Conservation (phyloP, 2,113 vertebrate species). For the Dendrocopos noguchii region DNA sequence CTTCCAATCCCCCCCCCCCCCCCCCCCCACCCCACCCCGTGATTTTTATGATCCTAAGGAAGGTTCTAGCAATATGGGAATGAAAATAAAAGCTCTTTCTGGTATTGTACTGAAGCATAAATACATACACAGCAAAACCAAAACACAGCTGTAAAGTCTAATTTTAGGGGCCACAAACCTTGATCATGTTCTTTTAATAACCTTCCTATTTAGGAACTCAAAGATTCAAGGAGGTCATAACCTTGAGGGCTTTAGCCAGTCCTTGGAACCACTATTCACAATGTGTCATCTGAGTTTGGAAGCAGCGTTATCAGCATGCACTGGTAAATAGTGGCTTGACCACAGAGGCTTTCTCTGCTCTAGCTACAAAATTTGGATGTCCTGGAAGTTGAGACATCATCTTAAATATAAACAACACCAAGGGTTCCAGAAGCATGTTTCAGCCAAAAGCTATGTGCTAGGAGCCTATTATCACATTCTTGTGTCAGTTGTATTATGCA, state of each 20-base stretch:
- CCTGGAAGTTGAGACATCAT: not conserved
- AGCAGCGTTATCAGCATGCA: not conserved
- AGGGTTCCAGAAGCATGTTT: not conserved
- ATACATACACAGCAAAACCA: not conserved
- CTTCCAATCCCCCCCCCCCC: too few species aligned
- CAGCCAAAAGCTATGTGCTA: not conserved
- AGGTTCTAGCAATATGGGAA: not conserved
- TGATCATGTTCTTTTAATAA: constrained; percentile 17
- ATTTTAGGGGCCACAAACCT: constrained; percentile 38
- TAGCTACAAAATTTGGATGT: not conserved
- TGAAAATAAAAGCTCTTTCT: not conserved
- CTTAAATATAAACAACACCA: not conserved
- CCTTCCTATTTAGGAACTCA: not conserved
- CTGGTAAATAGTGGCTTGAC: not conserved
- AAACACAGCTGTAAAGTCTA: constrained; percentile 51
- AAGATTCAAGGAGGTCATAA: not conserved
- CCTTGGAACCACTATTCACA: constrained; percentile 24
- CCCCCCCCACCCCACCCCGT: too few species aligned
- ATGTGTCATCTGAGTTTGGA: not conserved
- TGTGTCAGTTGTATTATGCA: not conserved
- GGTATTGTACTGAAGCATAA: not conserved
- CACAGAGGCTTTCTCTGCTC: not conserved
- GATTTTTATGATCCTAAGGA: not conserved
- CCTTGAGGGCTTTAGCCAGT: not conserved
- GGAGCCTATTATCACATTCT: not conserved